Evolutionary conservation across 2,888 invertebrate species (phyloP).

Genomic region (Anagyrus pseudococci): DNA sequence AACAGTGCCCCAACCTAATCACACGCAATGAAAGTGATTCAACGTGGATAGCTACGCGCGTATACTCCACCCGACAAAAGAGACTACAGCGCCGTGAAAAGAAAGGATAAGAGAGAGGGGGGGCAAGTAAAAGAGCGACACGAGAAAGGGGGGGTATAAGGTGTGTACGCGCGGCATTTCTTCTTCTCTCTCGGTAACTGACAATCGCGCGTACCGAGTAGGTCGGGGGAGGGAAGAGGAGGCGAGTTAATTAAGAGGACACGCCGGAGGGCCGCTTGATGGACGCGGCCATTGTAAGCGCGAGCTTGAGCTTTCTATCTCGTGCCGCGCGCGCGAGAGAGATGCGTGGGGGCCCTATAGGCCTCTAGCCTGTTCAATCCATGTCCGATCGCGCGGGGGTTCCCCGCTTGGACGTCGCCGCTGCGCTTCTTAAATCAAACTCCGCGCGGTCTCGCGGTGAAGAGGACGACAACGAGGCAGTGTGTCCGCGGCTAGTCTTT

Average conservation of each 20-base stretch:
- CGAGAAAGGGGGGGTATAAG: background rate
- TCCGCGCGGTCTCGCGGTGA: too few species aligned
- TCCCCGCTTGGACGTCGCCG: background rate
- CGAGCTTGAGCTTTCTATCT: conserved; percentile 39
- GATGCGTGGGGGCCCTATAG: too few species aligned
- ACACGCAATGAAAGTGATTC: conserved; percentile 21
- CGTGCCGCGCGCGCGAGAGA: conserved; percentile 18
- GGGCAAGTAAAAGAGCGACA: conserved; percentile 2
- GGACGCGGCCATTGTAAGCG: conserved; percentile 55
- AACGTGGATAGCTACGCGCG: background rate
- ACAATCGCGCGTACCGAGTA: too few species aligned
- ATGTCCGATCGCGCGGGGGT: background rate
- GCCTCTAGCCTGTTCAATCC: background rate
- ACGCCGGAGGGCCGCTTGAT: conserved; percentile 45
- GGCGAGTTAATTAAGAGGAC: conserved; percentile 58
- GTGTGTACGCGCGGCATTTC: too few species aligned
- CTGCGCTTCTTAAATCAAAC: too few species aligned
- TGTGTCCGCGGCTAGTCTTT: too few species aligned
- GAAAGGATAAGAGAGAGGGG: conserved; percentile 2
- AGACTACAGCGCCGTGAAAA: background rate
- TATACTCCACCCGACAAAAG: background rate
- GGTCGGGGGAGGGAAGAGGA: too few species aligned
- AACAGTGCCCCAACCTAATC: conserved; percentile 5
- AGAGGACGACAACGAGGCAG: too few species aligned
- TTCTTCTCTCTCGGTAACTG: too few species aligned